Evolutionary conservation across 2,888 invertebrate species (phyloP).

Genomic region (Philonicus albiceps): DNA sequence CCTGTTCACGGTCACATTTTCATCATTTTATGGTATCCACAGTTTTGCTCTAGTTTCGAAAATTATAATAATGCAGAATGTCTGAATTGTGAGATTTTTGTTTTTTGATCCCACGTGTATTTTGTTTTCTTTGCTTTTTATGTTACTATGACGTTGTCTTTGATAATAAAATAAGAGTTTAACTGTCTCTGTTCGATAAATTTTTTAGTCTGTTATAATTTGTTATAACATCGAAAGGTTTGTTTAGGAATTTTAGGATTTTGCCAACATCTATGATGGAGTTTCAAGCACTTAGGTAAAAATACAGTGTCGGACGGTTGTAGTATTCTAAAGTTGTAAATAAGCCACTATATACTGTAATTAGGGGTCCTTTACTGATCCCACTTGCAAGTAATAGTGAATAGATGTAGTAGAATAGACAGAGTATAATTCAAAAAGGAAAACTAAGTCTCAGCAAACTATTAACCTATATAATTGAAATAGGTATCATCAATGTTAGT

Average conservation of each 20-base stretch:
- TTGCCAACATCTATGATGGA: no score
- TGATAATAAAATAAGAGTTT: neutral
- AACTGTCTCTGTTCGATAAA: no score
- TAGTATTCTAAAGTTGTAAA: no score
- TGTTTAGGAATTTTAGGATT: no score
- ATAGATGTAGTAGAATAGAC: neutral
- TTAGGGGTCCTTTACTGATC: no score
- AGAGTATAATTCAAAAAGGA: neutral
- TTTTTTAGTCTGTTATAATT: no score
- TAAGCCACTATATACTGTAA: no score
- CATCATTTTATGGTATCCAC: neutral
- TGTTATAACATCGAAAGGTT: no score
- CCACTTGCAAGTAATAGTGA: neutral
- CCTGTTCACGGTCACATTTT: conserved; percentile 16
- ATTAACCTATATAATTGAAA: neutral
- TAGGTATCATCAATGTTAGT: neutral
- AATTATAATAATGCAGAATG: neutral
- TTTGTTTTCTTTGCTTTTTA: neutral
- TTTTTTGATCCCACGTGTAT: neutral
- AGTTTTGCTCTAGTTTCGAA: conserved; percentile 19
- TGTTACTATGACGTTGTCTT: neutral
- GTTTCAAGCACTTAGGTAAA: no score
- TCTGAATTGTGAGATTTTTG: neutral
- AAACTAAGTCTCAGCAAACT: neutral
- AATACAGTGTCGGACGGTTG: no score